These are phyloP conservation scores for Drosophila erecta DNA, from an alignment of 1,140 invertebrate species.

Conservation along the genomic window DNA sequence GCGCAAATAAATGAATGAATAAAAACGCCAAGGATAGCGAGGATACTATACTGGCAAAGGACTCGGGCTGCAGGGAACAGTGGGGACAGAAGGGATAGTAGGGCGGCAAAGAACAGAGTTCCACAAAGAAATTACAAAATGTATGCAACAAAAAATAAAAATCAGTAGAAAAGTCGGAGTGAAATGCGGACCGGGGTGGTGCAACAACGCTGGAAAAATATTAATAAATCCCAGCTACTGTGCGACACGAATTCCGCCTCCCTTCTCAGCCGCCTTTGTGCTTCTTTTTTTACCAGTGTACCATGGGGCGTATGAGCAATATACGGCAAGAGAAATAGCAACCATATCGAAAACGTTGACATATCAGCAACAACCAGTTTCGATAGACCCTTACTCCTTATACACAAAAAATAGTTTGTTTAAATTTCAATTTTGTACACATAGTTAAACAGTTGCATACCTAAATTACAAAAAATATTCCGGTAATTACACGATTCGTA, in stretches of 20 bases:
- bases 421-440: too few species aligned
- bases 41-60: constrained; percentile 20
- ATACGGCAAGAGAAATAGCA: constrained; percentile 1
- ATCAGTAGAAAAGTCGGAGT: constrained; percentile 7
- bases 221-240: constrained; percentile 72
- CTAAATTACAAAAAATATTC: background rate
- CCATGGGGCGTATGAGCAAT: constrained; percentile 71
- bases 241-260: constrained; percentile 21
- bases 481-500: background rate
- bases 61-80: background rate
- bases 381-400: background rate
- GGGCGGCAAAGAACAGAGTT: constrained; percentile 35
- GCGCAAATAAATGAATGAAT: constrained; percentile 83
- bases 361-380: background rate
- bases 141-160: constrained; percentile 42
- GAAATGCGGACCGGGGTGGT: background rate
- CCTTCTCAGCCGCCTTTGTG: background rate
- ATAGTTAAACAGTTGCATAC: too few species aligned
- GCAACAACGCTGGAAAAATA: constrained; percentile 60
- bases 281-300: background rate
- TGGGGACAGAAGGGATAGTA: background rate
- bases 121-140: constrained; percentile 79
- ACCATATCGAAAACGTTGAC: background rate
- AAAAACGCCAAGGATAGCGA: constrained; percentile 55
- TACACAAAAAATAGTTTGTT: too few species aligned